phyloP scores from a whole-genome alignment of 2,888 invertebrate species.

The Lepidocyrtinus sp. region DNA sequence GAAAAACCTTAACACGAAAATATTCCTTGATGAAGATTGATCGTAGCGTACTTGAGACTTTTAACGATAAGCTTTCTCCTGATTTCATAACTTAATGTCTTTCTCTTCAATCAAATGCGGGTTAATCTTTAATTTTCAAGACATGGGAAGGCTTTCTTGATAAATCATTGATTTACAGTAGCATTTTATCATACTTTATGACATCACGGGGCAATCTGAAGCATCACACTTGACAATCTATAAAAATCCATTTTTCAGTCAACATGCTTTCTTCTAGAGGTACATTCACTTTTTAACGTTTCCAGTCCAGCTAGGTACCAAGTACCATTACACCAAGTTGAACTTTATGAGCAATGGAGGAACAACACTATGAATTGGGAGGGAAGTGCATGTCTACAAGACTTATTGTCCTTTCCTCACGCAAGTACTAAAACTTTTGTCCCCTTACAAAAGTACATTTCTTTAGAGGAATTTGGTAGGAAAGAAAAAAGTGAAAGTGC shows the following conservation, averaged over 20 bases:
- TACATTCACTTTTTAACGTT: too few relatives aligned
- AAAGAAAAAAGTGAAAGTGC: neutral
- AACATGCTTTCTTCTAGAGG: too few relatives aligned
- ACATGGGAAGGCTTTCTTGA: too few relatives aligned
- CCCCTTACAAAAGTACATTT: neutral
- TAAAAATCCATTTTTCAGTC: neutral
- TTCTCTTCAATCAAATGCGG: too few relatives aligned
- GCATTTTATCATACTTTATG: too few relatives aligned
- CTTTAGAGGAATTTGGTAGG: too few relatives aligned
- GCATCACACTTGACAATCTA: neutral
- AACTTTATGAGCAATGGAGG: neutral
- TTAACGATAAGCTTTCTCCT: neutral
- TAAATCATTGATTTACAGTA: too few relatives aligned
- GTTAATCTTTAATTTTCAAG: too few relatives aligned
- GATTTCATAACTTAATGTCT: neutral
- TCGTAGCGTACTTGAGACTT: neutral
- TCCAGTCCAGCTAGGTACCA: neutral
- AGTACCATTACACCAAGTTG: neutral
- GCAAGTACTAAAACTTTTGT: neutral
- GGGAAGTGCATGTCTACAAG: neutral
- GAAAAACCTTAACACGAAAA: conserved; percentile 64
- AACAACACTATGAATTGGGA: neutral
- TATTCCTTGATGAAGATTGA: neutral
- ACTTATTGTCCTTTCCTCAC: neutral
- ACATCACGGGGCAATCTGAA: neutral